Evolutionary conservation across 1,140 invertebrate genomes (phyloP).

Genomic region (Sesamia nonagrioides): DNA sequence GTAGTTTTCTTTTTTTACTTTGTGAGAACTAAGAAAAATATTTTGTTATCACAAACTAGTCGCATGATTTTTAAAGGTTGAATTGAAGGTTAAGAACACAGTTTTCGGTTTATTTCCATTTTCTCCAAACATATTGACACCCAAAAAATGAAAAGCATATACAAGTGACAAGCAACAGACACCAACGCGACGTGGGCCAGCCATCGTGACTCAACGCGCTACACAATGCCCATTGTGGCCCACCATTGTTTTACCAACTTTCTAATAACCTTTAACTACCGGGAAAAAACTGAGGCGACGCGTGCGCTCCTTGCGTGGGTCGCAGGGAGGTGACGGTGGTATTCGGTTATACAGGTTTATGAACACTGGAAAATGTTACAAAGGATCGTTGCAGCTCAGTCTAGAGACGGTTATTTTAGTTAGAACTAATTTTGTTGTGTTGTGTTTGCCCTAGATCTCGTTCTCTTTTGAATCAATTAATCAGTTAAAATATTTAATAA

Average conservation of each 20-base stretch:
- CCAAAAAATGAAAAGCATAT: neutral
- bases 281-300: slow-evolving; percentile 58
- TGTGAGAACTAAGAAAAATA: no score
- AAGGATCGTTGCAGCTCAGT: neutral
- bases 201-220: slow-evolving; percentile 62
- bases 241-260: slow-evolving; percentile 71
- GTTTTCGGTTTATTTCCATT: neutral
- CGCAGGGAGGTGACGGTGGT: neutral
- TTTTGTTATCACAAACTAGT: neutral
- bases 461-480: no score
- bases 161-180: slow-evolving; percentile 11
- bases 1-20: no score
- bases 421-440: no score
- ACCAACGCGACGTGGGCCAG: slow-evolving; percentile 2
- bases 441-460: no score
- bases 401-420: neutral
- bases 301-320: slow-evolving; percentile 28
- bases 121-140: neutral
- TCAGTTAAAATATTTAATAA: no score
- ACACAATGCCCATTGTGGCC: slow-evolving; percentile 72
- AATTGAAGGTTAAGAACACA: neutral
- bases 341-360: neutral
- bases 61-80: neutral
- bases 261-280: slow-evolving; percentile 75
- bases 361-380: slow-evolving; percentile 1